Percentiles rank a stretch among this genome's conserved stretches.
Conservation (phyloP, 92 coral and sea anemone genomes). For the Anthopleura xanthogrammica region DNA sequence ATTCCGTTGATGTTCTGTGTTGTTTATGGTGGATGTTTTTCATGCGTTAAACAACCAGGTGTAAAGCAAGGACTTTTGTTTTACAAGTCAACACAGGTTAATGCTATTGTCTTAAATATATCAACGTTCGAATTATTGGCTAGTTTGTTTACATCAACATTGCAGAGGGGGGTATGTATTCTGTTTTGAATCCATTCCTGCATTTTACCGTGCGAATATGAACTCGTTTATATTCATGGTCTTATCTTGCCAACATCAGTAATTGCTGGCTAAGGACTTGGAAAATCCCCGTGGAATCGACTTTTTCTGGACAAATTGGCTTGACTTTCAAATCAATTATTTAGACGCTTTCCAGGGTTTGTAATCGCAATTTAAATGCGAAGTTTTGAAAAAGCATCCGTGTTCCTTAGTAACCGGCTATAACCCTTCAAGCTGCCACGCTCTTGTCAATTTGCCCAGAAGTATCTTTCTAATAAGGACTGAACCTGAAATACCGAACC, state of each 20-base stretch:
- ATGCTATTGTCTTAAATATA: not conserved
- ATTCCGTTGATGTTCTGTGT: not conserved
- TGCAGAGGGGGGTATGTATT: conserved; percentile 20
- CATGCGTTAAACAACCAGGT: not conserved
- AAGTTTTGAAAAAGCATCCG: conserved; percentile 25
- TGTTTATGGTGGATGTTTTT: not conserved
- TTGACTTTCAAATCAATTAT: conserved; percentile 37
- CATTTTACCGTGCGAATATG: conserved; percentile 1
- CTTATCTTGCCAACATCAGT: not conserved
- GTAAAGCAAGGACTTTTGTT: not conserved
- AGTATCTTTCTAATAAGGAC: conserved; percentile 25
- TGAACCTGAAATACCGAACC: too few species aligned
- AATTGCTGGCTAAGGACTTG: conserved; percentile 1
- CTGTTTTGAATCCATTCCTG: conserved; percentile 27
- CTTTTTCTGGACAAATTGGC: conserved; percentile 15
- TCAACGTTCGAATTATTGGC: conserved; percentile 5
- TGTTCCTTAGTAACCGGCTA: conserved; percentile 36
- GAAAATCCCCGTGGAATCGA: conserved; percentile 8
- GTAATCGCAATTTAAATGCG: conserved; percentile 41
- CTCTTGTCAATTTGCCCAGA: conserved; percentile 23
- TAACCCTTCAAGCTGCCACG: conserved; percentile 21
- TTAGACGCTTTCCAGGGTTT: conserved; percentile 28
- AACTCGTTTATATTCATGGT: not conserved
- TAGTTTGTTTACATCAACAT: conserved; percentile 14
- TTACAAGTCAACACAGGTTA: conserved; percentile 3